Percentiles rank a stretch among this genome's conserved stretches.
These are phyloP conservation scores for Aethina tumida DNA, from an alignment of 1,140 invertebrate genomes.

Conservation along the genomic window DNA sequence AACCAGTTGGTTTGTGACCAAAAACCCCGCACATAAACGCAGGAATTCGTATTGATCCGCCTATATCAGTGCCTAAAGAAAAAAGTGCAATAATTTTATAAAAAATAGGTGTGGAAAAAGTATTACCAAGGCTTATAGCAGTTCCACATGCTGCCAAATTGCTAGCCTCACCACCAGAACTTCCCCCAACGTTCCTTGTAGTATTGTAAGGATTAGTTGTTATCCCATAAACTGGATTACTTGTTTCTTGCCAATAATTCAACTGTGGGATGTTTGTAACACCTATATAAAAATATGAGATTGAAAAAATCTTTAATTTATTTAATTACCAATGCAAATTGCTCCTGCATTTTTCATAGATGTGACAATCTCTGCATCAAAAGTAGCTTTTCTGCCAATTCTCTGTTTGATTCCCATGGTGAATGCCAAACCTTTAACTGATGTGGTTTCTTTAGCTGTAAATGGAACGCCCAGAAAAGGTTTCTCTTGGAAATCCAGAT, in stretches of 20 bases:
- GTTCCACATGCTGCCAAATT: constrained; percentile 65
- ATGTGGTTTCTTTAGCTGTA: constrained; percentile 54
- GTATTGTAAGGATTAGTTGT: constrained; percentile 89
- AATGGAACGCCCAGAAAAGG: constrained; percentile 75
- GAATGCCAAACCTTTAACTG: constrained; percentile 49
- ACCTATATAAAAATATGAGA: constrained; percentile 10
- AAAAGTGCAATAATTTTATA: constrained; percentile 4
- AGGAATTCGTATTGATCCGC: constrained; percentile 90
- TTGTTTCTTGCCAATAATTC: constrained; percentile 75
- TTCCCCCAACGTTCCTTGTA: constrained; percentile 72
- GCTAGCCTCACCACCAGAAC: constrained; percentile 71
- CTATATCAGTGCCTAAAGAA: constrained; percentile 67
- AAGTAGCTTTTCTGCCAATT: constrained; percentile 42
- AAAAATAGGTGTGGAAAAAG: constrained; percentile 9
- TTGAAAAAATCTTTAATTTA: background rate
- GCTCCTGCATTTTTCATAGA: constrained; percentile 70
- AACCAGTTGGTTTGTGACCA: constrained; percentile 73
- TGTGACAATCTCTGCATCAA: constrained; percentile 69
- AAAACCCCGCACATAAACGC: constrained; percentile 91
- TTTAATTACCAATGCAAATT: constrained; percentile 61
- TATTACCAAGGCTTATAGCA: constrained; percentile 71
- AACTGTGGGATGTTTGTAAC: constrained; percentile 91
- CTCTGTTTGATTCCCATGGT: constrained; percentile 54
- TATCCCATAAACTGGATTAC: constrained; percentile 84
- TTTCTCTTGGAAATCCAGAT: constrained; percentile 48